Base-by-base conservation (phyloP, 1,140 invertebrate genomes). In the Calephelis nemesis region DNA sequence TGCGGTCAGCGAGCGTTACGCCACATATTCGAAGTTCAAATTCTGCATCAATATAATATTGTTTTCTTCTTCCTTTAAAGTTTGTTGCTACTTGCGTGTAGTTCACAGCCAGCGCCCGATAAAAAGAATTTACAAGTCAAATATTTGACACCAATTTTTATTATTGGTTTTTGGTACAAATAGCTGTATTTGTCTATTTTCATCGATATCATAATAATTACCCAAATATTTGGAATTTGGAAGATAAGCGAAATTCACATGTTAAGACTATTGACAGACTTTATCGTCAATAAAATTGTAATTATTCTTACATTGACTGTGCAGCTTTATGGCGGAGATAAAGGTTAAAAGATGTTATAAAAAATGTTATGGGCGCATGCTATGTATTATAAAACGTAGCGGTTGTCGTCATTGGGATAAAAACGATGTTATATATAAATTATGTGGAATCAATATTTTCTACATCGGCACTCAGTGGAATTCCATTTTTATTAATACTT, bases 241-340 rank as follows among this genome's bases (percentile, higher is more conserved):
- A 39, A 30, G 54, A 58, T 58, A 39, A 60, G 7, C n/a, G 39
- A 40, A 60, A 42, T 60, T 10, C 39, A 60, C 58, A 60, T 39
- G 39, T 60, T n/a, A 60, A 60, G 40, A 7, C 58, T 11, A 60
- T 60, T 40, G 58, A 60, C 39, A 40, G 7, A 13, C 40, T 60
- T 60, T 42, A 60, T 60, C 12, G 39, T 60, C 58, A 7, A 60
- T 60, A 60, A 60, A 60, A 39, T 60, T 40, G 40, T 60, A 60
- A 60, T 60, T 60, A 60, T 60, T 60, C 40, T 30, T 60, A 60
- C 39, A 42, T 60, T 60, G 1, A 45, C 42, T 45, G n/a, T 40
- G 39, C 7, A 40, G 39, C 39, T 60, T 60, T 60, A 60, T 60
- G 8, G 58, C 12, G 7, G 12, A 60, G 58, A 30, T 42, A 60